Conservation (phyloP, 1,140 invertebrate species). For the Lamellibrachia luymesi region DNA sequence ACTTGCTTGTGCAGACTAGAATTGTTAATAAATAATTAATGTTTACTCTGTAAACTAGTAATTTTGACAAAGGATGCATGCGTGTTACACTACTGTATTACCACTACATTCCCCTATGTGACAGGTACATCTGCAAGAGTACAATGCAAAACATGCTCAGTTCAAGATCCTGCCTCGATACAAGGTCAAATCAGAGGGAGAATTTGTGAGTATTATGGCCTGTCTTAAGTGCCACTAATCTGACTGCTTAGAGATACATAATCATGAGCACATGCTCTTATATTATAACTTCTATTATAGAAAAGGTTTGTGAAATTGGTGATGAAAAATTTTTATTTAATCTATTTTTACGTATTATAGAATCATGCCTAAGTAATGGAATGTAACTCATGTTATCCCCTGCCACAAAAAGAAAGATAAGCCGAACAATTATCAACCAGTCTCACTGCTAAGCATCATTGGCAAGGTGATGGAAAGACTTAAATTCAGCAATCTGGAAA, state of each 20-base stretch:
- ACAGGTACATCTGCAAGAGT: slow-evolving; percentile 51
- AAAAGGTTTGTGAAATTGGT: background rate
- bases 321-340: background rate
- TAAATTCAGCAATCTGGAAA: no score
- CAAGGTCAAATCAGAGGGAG: slow-evolving; percentile 58
- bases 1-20: background rate
- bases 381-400: no score
- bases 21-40: background rate
- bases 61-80: background rate
- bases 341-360: background rate
- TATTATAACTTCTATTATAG: background rate
- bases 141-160: slow-evolving; percentile 56
- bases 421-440: no score
- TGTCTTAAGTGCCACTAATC: background rate
- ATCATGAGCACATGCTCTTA: background rate
- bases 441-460: no score
- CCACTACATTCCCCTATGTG: background rate
- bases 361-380: background rate
- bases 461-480: no score
- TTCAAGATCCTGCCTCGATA: slow-evolving; percentile 55
- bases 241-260: background rate
- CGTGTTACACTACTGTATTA: background rate
- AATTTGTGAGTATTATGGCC: slow-evolving; percentile 47
- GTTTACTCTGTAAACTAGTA: background rate
- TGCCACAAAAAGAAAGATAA: no score